These are phyloP conservation scores for Dolichotis patagonum DNA, from an alignment of 2,113 vertebrate species.

Conservation along the genomic window DNA sequence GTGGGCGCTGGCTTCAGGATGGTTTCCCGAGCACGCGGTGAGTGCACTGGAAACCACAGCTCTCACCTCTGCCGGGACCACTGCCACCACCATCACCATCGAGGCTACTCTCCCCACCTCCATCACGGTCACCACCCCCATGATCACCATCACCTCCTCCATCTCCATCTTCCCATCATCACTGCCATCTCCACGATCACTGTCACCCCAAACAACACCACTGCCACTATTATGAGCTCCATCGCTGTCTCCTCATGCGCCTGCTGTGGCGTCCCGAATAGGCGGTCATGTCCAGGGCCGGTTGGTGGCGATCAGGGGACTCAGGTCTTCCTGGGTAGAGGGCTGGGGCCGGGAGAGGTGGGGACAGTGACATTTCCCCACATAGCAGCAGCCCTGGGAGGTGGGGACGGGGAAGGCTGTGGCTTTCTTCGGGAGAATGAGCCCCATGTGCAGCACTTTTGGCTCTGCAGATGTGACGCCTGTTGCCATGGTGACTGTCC, in stretches of 20 bases:
- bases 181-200: fast-evolving
- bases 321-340: background rate
- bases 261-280: background rate
- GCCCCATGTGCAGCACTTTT: conserved; percentile 71
- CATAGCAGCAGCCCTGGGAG: background rate
- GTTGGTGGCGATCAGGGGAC: background rate
- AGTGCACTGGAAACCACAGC: background rate
- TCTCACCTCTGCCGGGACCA: background rate
- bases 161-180: background rate
- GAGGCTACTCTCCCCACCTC: fast-evolving
- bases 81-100: background rate
- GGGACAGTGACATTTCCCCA: background rate
- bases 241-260: background rate
- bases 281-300: background rate
- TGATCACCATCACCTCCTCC: fast-evolving
- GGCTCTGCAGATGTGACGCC: conserved; percentile 79
- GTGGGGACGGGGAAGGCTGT: background rate
- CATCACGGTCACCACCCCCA: fast-evolving
- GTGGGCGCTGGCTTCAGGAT: background rate
- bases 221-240: fast-evolving
- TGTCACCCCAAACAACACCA: fast-evolving
- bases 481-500: conserved; percentile 80
- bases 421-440: conserved; percentile 63
- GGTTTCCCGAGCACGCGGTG: background rate
- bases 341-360: background rate